phyloP scores from a whole-genome alignment of 2,888 invertebrate genomes.

The Papilio elwesi region DNA sequence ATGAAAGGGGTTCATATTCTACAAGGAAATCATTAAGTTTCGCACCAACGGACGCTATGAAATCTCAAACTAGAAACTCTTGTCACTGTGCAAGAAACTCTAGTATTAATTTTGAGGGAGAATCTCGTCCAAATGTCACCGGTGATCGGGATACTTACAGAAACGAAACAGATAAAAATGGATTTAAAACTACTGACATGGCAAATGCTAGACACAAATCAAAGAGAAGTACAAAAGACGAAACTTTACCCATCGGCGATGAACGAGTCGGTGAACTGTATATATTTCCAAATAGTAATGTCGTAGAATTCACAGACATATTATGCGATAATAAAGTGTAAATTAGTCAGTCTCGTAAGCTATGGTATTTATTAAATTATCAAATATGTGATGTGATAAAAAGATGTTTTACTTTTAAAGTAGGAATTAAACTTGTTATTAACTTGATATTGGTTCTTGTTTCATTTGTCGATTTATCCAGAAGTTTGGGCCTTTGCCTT shows the following conservation, averaged over 20 bases:
- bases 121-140: conserved; percentile 59
- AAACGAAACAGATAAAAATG: conserved; percentile 47
- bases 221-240: conserved; percentile 53
- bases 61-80: conserved; percentile 60
- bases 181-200: conserved; percentile 39
- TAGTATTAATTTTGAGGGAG: conserved; percentile 53
- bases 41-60: conserved; percentile 60
- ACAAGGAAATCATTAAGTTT: conserved; percentile 70
- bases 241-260: conserved; percentile 66
- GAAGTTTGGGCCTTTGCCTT: neutral
- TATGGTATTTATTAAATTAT: conserved; percentile 37
- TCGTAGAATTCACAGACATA: conserved; percentile 77
- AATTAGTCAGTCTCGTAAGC: conserved; percentile 47
- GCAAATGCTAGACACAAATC: conserved; percentile 55
- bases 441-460: conserved; percentile 23
- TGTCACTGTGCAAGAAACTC: conserved; percentile 65
- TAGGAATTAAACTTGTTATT: conserved; percentile 33
- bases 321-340: conserved; percentile 77
- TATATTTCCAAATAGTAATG: conserved; percentile 77
- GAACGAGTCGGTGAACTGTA: conserved; percentile 77
- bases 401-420: conserved; percentile 10
- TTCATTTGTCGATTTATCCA: conserved; percentile 17
- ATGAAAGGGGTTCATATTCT: conserved; percentile 70
- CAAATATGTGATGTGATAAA: conserved; percentile 40
- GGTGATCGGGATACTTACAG: conserved; percentile 57